These are phyloP conservation scores for Heloderma charlesbogerti DNA, from an alignment of 2,113 vertebrate species.

Conservation along the genomic window DNA sequence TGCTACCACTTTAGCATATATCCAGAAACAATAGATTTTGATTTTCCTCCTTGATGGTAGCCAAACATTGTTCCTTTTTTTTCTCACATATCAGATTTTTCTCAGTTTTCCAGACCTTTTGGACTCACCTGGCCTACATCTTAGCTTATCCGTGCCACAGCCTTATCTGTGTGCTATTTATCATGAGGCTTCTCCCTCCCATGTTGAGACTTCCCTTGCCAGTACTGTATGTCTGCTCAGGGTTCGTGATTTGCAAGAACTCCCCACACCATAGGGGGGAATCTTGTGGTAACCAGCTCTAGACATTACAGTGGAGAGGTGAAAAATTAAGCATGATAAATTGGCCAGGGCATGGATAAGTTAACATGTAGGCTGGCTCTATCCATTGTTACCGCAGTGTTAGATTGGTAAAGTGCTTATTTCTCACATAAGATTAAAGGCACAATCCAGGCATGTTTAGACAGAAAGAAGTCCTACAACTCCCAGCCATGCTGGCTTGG, in stretches of 20 bases:
- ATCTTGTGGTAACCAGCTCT: background rate
- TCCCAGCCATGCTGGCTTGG: too few relatives aligned
- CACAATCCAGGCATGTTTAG: too few relatives aligned
- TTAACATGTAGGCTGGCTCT: background rate
- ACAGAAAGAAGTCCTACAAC: too few relatives aligned
- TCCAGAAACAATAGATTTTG: fast-evolving
- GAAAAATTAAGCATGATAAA: background rate
- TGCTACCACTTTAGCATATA: background rate
- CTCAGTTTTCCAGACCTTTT: background rate
- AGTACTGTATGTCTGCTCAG: background rate
- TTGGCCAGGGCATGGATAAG: background rate
- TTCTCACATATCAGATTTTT: background rate
- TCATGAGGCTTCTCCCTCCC: background rate
- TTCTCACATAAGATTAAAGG: background rate
- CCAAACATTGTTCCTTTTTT: background rate
- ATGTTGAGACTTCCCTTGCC: background rate
- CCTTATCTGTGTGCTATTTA: background rate
- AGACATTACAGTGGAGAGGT: background rate
- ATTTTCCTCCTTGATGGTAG: fast-evolving
- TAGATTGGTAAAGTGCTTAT: background rate
- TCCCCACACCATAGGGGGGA: background rate
- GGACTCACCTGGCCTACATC: background rate
- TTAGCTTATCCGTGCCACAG: background rate
- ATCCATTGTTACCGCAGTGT: background rate
- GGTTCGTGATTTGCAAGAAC: background rate